Base-by-base conservation (phyloP, 2,113 vertebrate genomes). In the Clinocottus analis region DNA sequence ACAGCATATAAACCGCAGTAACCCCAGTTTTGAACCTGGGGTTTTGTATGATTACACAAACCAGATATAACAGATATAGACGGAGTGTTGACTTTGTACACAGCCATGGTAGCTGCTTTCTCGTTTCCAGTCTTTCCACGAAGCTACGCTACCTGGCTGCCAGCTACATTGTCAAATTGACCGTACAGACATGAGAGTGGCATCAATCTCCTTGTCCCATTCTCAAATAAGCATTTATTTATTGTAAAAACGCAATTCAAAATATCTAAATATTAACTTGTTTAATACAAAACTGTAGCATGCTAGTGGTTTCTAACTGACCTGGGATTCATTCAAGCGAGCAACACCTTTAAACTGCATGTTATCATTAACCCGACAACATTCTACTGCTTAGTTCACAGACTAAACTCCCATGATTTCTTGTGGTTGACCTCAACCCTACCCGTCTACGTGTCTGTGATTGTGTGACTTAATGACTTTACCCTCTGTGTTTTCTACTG, bases 401-500 rank as follows among this genome's bases (percentile, higher is more conserved):
- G 75, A 80, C 19, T 65, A 71, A 76, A 81, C 70, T 33, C 70
- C 10, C 73, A 63, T 33, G 19, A 61, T 58, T 45, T 65, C 74
- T 69, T 35, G 72, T 37, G 74, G 82, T 81, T 75, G 83, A 89
- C 83, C 84, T 85, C 72, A 69, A 66, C 37, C 47, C 77, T 27
- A n/a, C 29, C 25, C 3, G 31, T 59, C 43, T 69, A 56, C 58
- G 62, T 63, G 72, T 76, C 43, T 69, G 55, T n/a, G 70, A 66
- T 65, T 27, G 39, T 39, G 56, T 27, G 60, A 55, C 74, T 27
- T 91, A 92, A 94, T 79, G 89, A 84, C 85, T 91, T 91, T 87
- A 61, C 89, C 90, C 71, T 82, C 78, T 90, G 92, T 63, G 63
- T 77, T 91, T 88, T 85, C 77, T 80, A 47, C 69, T 27, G 75